Evolutionary conservation across 2,888 invertebrate genomes (phyloP), one percentile per base, ranked within the genome.

Genomic region (Ceraclea dissimilis): DNA sequence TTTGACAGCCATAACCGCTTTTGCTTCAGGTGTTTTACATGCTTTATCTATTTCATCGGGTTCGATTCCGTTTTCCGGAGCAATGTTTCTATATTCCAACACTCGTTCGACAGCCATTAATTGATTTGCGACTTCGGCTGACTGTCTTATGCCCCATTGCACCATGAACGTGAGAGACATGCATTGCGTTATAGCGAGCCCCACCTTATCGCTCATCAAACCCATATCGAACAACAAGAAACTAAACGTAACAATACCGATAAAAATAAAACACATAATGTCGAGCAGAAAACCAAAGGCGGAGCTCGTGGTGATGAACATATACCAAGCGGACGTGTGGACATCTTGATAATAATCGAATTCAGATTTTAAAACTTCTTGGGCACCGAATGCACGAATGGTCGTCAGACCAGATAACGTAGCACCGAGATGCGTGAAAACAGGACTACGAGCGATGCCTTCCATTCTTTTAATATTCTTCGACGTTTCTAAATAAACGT

Each of bases 71-170:
- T 20, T 67, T 64, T 87, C 85, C 0, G 78, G 74, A 1, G 80
- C 73, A n/a, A 93, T 74, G 20, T 79, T 73, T 1, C 84, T 83
- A 70, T 94, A 94, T 66, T 93, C 90, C 11, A 91, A 69, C 0
- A 93, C 84, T 63, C 94, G 76, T 73, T 94, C 93, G 0, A 93
- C 93, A 2, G 88, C 84, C 68, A 85, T 87, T 67, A 89, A 79
- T 64, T 86, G 86, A 58, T 87, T 89, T 6, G 85, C 77, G 54
- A 86, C 83, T 73, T 93, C 92, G 0, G 92, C 90, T 59, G 88
- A 80, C 74, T 92, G 92, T 34, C 91, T 75, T 68, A 93, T 87
- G 0, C 89, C 90, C 85, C 90, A 93, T 66, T 81, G 81, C 65
- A 81, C 64, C 74, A 85, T 77, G 18, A 79, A 76, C 1, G 82